Conservation (phyloP, 2,888 invertebrate species). For the Apantesis nais region DNA sequence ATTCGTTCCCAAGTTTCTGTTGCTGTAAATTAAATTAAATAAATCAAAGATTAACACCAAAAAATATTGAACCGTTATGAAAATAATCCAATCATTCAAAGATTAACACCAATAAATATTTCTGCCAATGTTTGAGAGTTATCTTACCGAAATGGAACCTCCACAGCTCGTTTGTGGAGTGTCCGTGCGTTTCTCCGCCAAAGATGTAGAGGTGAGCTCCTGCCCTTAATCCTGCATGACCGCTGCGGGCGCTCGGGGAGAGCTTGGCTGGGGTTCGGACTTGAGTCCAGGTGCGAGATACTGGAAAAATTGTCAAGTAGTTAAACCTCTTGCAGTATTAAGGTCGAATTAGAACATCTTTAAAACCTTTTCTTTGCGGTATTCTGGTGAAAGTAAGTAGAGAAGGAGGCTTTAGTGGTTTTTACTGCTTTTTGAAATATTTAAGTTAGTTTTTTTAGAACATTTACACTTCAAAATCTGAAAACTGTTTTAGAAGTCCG, state of each 20-base stretch:
- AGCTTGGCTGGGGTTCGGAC: constrained; percentile 87
- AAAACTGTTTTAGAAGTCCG: no score
- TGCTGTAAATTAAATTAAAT: constrained; percentile 69
- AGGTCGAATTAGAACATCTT: background rate
- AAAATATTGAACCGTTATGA: background rate
- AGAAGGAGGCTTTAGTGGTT: no score
- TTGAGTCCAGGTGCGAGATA: constrained; percentile 87
- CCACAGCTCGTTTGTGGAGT: constrained; percentile 92
- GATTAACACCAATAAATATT: background rate
- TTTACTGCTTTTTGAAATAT: no score
- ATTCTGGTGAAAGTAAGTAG: background rate
- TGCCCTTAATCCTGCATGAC: constrained; percentile 92
- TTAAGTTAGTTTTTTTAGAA: no score
- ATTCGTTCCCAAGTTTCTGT: constrained; percentile 92
- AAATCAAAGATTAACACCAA: background rate
- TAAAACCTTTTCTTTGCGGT: background rate
- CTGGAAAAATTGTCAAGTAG: constrained; percentile 52
- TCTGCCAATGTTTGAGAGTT: background rate
- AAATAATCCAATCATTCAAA: background rate
- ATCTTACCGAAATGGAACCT: constrained; percentile 91
- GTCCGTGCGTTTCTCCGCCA: constrained; percentile 91
- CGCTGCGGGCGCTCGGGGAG: constrained; percentile 90
- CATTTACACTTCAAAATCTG: no score
- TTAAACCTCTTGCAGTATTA: background rate
- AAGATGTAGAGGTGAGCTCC: constrained; percentile 92